Evolutionary conservation across 92 coral and sea anemone species (phyloP).

Genomic region (Palythoa caribaeorum): DNA sequence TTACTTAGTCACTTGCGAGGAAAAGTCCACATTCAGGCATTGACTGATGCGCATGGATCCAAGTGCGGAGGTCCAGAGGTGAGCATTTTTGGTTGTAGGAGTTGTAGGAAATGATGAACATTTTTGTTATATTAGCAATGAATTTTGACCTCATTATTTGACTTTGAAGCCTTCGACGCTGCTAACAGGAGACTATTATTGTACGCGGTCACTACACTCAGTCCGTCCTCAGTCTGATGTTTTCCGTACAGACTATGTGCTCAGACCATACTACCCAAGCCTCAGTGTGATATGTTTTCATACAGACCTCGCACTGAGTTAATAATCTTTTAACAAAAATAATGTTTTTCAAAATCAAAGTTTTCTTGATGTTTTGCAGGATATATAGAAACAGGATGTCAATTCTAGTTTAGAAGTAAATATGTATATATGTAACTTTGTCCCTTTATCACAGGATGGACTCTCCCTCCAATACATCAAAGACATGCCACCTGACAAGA

Average conservation of each 20-base stretch:
- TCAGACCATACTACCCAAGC: too few relatives aligned
- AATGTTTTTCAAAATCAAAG: too few relatives aligned
- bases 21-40: slow-evolving; percentile 85
- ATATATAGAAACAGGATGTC: too few relatives aligned
- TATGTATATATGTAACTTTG: not conserved
- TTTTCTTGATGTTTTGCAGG: too few relatives aligned
- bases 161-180: not conserved
- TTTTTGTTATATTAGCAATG: not conserved
- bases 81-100: not conserved
- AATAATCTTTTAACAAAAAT: too few relatives aligned
- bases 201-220: too few relatives aligned
- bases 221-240: too few relatives aligned
- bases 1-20: slow-evolving; percentile 96
- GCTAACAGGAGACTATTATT: too few relatives aligned
- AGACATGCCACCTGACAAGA: slow-evolving; percentile 85
- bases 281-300: too few relatives aligned
- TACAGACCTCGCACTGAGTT: too few relatives aligned
- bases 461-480: slow-evolving; percentile 94
- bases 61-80: slow-evolving; percentile 70
- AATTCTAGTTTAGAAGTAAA: not conserved
- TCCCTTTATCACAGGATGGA: slow-evolving; percentile 66
- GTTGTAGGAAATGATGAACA: not conserved
- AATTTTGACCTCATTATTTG: not conserved
- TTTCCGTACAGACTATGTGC: too few relatives aligned
- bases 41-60: slow-evolving; percentile 74